Percentiles rank a stretch among this genome's conserved stretches.
These are phyloP conservation scores for Galerucella calmariensis DNA, from an alignment of 2,888 invertebrate genomes.

Conservation along the genomic window DNA sequence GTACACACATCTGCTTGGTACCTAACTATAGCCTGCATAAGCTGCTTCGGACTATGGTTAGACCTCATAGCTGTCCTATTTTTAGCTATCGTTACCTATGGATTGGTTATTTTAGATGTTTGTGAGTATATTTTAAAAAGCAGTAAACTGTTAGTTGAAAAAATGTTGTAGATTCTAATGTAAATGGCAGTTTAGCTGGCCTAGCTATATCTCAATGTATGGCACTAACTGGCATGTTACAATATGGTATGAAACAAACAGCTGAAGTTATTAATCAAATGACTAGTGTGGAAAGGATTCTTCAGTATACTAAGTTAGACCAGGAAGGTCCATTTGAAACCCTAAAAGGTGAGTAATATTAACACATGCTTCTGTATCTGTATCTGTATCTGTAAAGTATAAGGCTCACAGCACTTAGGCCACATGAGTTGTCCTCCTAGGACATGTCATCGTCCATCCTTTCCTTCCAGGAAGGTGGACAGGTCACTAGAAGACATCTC, in stretches of 20 bases:
- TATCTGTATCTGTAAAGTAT: no score
- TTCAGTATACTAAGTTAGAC: slow-evolving; percentile 80
- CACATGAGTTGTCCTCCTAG: no score
- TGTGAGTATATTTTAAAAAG: slow-evolving; percentile 49
- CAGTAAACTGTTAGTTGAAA: background rate
- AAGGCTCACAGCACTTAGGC: no score
- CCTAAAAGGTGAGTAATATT: slow-evolving; percentile 48
- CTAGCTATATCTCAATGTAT: slow-evolving; percentile 51
- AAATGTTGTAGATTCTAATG: slow-evolving; percentile 6
- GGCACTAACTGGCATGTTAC: slow-evolving; percentile 74
- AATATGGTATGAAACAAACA: slow-evolving; percentile 82
- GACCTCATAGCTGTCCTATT: slow-evolving; percentile 72
- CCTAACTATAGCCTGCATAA: slow-evolving; percentile 71
- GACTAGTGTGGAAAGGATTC: slow-evolving; percentile 79
- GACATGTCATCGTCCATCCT: no score
- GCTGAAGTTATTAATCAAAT: slow-evolving; percentile 81
- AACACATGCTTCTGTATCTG: no score
- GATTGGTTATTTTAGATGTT: slow-evolving; percentile 64
- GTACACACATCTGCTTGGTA: slow-evolving; percentile 74
- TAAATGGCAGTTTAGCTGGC: slow-evolving; percentile 53
- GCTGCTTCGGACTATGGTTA: slow-evolving; percentile 74
- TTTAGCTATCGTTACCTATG: slow-evolving; percentile 71
- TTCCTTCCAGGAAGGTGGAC: no score
- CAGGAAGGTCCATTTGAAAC: slow-evolving; percentile 75
- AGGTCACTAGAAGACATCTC: no score